Conservation (phyloP, 2,797 vertebrate species). For the Urosaurus nigricauda region DNA sequence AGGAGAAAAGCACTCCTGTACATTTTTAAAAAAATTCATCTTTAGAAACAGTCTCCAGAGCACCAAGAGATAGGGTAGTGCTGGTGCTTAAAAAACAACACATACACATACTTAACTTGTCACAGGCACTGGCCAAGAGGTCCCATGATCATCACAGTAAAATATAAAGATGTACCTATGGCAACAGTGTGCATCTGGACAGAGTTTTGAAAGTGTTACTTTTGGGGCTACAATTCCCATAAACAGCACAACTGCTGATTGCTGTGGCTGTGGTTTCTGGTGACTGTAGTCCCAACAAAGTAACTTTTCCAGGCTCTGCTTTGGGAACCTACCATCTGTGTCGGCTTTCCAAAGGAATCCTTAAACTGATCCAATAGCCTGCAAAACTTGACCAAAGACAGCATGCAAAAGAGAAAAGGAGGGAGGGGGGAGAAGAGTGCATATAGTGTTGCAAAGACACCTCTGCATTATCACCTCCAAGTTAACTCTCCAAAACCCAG, state of each 20-base stretch:
- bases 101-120: not conserved
- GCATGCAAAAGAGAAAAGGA: not conserved
- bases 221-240: not conserved
- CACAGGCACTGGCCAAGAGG: not conserved
- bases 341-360: not conserved
- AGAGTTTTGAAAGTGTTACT: too few species aligned
- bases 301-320: not conserved
- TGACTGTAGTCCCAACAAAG: not conserved
- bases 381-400: not conserved
- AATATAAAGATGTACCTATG: not conserved
- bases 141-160: not conserved
- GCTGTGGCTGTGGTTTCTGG: not conserved
- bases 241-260: not conserved
- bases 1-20: not conserved
- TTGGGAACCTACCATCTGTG: not conserved
- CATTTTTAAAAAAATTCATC: not conserved
- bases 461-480: not conserved
- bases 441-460: not conserved
- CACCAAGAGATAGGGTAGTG: too few species aligned
- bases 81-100: not conserved
- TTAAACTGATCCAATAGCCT: not conserved
- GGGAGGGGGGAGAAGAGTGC: not conserved
- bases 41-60: conserved; percentile 6
- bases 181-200: not conserved
- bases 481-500: too few species aligned